Evolutionary conservation across 2,888 invertebrate genomes (phyloP), one percentile per base, ranked within the genome.

Genomic region (Phymatocera aterrima): DNA sequence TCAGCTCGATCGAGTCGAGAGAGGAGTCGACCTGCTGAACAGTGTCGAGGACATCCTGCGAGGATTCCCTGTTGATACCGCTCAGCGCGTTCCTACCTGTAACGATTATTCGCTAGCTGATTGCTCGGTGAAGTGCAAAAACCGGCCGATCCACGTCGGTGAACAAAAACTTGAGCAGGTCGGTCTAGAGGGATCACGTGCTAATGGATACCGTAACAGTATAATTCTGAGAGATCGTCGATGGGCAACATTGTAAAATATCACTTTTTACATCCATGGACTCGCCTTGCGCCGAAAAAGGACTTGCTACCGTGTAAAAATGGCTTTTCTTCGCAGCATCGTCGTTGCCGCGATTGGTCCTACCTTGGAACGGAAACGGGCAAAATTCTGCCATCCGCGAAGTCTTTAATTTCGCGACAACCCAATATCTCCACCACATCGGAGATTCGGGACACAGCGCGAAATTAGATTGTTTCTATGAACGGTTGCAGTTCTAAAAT

Each of bases 21-120:
- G 92, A 90, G 81, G 91, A 89, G 84, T 94, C 93, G 79, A 94
- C 92, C 85, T 91, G 91, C 84, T 93, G 91, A 77, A 93, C 92
- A 3, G 94, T 93, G 83, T 94, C 94, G 79, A 92, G 86, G 75
- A 93, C 91, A 86, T 95, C 95, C 87, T 94, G 94, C 0, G 94
- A 93, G 31, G 93, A 86, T 74, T 88, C 89, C 79, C 87, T 84
- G 77, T 87, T 87, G 85, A 88, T 86, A n/a, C 82, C 82, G 78
- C 83, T 85, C 34, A 86, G 82, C 51, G 89, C 82, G 81, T 81
- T 87, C 82, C 87, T 88, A 78, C 87, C 89, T 91, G 79, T 48
- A 83, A 78, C 21, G 79, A 37, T 75, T 72, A 48, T 72, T 72
- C 48, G 51, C 72, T 72, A 10, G 28, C 28, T 51, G 48, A 48